Evolutionary conservation across 1,140 invertebrate species (phyloP).

Genomic region (Megathymus violae): DNA sequence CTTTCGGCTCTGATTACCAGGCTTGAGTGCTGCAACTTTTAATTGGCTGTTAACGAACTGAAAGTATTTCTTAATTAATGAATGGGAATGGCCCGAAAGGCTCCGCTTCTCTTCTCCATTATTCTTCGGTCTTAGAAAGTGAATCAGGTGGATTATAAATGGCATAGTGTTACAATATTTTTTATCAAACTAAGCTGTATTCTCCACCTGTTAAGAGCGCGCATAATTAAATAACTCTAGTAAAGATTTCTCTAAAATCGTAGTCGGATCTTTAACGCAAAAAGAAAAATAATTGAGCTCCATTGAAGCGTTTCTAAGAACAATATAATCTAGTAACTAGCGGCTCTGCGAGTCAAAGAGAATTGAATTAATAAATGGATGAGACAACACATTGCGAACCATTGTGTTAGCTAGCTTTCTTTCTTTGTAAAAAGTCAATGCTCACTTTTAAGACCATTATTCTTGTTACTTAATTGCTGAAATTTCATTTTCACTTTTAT

Average conservation of each 20-base stretch:
- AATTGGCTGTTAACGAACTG: conserved; percentile 66
- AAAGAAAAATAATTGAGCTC: conserved; percentile 65
- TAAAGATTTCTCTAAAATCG: conserved; percentile 54
- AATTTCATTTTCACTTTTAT: conserved; percentile 56
- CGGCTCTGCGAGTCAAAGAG: conserved; percentile 43
- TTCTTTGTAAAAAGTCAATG: conserved; percentile 55
- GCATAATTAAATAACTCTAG: conserved; percentile 14
- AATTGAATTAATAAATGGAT: conserved; percentile 52
- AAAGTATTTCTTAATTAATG: conserved; percentile 70
- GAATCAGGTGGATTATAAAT: conserved; percentile 41
- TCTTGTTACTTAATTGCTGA: conserved; percentile 34
- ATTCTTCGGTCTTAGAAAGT: conserved; percentile 61
- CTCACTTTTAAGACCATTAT: conserved; percentile 57
- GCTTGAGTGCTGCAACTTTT: conserved; percentile 52
- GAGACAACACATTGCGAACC: conserved; percentile 52
- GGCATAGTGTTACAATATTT: conserved; percentile 1
- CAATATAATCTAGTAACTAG: conserved; percentile 58
- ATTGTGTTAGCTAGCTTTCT: conserved; percentile 69
- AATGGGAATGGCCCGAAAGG: conserved; percentile 52
- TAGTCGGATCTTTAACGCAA: conserved; percentile 45
- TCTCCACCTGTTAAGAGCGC: conserved; percentile 9
- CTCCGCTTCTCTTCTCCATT: conserved; percentile 45
- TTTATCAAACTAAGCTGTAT: conserved; percentile 8
- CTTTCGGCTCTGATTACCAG: conserved; percentile 67
- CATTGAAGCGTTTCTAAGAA: conserved; percentile 70